These are phyloP conservation scores for Eufriesea mexicana DNA, from an alignment of 1,140 invertebrate species.

Conservation along the genomic window DNA sequence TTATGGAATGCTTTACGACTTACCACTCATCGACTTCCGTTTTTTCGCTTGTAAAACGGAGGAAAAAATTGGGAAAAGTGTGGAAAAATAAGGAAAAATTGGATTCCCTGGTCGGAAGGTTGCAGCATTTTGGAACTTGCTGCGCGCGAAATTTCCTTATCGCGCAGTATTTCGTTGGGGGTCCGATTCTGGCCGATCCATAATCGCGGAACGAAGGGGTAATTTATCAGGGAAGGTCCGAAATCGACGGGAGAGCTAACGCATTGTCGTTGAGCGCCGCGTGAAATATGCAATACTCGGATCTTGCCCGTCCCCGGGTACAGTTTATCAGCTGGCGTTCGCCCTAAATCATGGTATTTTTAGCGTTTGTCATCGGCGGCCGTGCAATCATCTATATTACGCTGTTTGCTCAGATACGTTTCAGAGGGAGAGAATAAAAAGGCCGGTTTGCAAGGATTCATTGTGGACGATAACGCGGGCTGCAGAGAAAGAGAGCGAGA, in stretches of 20 bases:
- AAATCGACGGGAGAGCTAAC: slow-evolving; percentile 25
- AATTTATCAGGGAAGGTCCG: slow-evolving; percentile 18
- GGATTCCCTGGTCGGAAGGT: no score
- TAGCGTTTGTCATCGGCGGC: slow-evolving; percentile 44
- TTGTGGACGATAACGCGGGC: slow-evolving; percentile 66
- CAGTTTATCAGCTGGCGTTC: slow-evolving; percentile 27
- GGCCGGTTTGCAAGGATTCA: slow-evolving; percentile 58
- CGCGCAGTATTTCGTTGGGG: background rate
- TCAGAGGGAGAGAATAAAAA: slow-evolving; percentile 43
- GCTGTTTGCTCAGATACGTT: slow-evolving; percentile 52
- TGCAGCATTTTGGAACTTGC: no score
- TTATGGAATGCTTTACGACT: no score
- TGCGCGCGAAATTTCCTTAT: background rate
- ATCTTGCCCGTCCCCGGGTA: slow-evolving; percentile 28
- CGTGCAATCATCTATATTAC: slow-evolving; percentile 52
- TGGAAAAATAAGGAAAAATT: no score
- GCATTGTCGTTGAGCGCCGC: slow-evolving; percentile 26
- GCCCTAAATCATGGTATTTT: slow-evolving; percentile 51
- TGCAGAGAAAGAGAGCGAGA: slow-evolving; percentile 11
- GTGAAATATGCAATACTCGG: slow-evolving; percentile 48
- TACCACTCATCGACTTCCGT: no score
- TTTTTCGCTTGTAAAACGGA: no score
- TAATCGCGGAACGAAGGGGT: slow-evolving; percentile 32
- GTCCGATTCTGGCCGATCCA: slow-evolving; percentile 14
- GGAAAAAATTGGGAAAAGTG: no score